Percentiles rank a stretch among this genome's conserved stretches.
Evolutionary conservation across 1,140 invertebrate genomes (phyloP).

Genomic region (Ooceraea biroi): DNA sequence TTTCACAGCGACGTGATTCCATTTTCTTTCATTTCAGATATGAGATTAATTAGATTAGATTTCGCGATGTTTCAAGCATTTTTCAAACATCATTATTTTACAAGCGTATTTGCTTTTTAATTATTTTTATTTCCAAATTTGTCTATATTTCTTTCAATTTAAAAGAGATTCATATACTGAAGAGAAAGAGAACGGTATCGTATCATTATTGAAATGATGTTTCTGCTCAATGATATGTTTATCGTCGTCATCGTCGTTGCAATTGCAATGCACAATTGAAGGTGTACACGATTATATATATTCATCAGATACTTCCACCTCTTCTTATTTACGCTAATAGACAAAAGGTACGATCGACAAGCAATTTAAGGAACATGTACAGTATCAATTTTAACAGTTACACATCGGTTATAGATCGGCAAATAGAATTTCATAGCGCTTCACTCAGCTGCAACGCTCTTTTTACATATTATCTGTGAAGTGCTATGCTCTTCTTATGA

Average conservation of each 20-base stretch:
- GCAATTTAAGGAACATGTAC: conserved; percentile 62
- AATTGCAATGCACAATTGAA: conserved; percentile 50
- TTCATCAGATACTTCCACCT: conserved; percentile 33
- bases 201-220: conserved; percentile 36
- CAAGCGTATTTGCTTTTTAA: not conserved
- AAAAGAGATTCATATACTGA: not conserved
- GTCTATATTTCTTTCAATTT: not conserved
- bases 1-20: conserved; percentile 23
- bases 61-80: no score
- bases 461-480: conserved; percentile 48
- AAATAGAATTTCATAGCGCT: conserved; percentile 12
- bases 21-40: conserved; percentile 23
- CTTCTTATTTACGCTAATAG: conserved; percentile 1
- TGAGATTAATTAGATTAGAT: not conserved
- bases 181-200: conserved; percentile 4
- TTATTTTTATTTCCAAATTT: conserved; percentile 6
- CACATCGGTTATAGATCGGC: conserved; percentile 29
- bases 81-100: no score
- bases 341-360: not conserved
- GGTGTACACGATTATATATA: conserved; percentile 46
- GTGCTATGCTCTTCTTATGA: conserved; percentile 45
- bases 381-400: conserved; percentile 62
- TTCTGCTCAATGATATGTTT: conserved; percentile 57
- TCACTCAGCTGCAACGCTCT: conserved; percentile 49
- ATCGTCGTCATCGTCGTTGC: conserved; percentile 35